These are phyloP conservation scores for Chamaetylas fuelleborni DNA, from an alignment of 2,113 vertebrate species.

Conservation along the genomic window DNA sequence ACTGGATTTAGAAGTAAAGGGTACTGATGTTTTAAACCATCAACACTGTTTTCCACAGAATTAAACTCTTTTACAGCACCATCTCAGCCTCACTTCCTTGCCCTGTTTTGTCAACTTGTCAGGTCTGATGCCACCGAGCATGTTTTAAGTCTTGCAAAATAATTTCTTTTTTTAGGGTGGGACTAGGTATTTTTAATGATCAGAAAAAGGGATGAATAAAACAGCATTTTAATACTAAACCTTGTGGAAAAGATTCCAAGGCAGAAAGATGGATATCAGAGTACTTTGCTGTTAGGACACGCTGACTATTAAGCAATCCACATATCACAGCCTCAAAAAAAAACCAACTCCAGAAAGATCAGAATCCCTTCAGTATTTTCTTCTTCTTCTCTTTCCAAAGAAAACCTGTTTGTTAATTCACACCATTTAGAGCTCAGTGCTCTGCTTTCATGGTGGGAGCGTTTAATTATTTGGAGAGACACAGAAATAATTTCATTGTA, in stretches of 20 bases:
- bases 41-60: not conserved
- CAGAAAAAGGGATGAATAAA: not conserved
- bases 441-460: not conserved
- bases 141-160: not conserved
- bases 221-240: not conserved
- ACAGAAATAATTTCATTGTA: not conserved
- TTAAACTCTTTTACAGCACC: not conserved
- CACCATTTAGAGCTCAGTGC: not conserved
- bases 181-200: not conserved
- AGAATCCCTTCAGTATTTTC: not conserved
- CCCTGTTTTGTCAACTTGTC: not conserved
- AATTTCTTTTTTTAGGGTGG: not conserved
- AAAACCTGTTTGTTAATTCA: not conserved
- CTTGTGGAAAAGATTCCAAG: not conserved
- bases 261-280: not conserved
- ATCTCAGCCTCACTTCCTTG: not conserved
- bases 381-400: not conserved
- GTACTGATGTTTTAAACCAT: not conserved
- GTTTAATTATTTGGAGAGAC: not conserved
- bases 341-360: not conserved
- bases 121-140: not conserved
- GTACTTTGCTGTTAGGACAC: not conserved
- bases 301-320: not conserved
- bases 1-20: not conserved
- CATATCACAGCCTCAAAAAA: not conserved